Evolutionary conservation across 2,797 vertebrate species (phyloP).

Genomic region (Lagocephalus sceleratus): DNA sequence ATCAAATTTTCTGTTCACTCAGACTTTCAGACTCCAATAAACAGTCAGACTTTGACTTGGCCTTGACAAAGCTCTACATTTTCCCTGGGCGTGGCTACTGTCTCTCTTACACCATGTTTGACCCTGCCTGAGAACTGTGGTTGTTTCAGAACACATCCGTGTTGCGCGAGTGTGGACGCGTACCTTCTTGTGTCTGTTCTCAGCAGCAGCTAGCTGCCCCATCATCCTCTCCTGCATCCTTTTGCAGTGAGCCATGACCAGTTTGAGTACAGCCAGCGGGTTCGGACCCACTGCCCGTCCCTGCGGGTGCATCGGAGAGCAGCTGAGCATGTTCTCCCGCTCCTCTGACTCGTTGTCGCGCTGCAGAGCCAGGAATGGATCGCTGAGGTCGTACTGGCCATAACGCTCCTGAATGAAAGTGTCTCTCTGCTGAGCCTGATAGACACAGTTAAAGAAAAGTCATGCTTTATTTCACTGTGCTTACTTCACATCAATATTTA

Average conservation of each 20-base stretch:
- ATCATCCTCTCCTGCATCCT: slow-evolving; percentile 97
- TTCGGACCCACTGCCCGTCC: slow-evolving; percentile 79
- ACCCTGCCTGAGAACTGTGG: slow-evolving; percentile 6
- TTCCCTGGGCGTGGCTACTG: slow-evolving; percentile 5
- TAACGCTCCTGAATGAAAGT: slow-evolving; percentile 94
- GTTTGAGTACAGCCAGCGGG: slow-evolving; percentile 89
- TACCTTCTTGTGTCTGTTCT: slow-evolving; percentile 93
- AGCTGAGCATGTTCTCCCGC: slow-evolving; percentile 49
- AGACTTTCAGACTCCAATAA: slow-evolving; percentile 1
- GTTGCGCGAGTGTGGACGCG: slow-evolving; percentile 10
- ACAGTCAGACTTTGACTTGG: background rate
- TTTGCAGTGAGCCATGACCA: slow-evolving; percentile 96
- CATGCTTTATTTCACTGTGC: too few relatives aligned
- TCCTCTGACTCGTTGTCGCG: slow-evolving; percentile 87
- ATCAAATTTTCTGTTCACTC: background rate
- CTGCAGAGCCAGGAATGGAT: slow-evolving; percentile 92
- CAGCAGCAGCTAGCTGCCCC: slow-evolving; percentile 88
- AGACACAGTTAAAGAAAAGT: slow-evolving; percentile 20
- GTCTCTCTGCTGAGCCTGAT: slow-evolving; percentile 89
- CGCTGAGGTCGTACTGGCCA: slow-evolving; percentile 93
- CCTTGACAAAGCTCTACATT: slow-evolving; percentile 20
- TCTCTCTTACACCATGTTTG: slow-evolving; percentile 3
- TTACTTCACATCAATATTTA: too few relatives aligned
- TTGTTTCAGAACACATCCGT: too few relatives aligned
- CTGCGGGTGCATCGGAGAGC: slow-evolving; percentile 59